Conservation (phyloP, 2,888 invertebrate genomes). For the Chrysodeixis includens region DNA sequence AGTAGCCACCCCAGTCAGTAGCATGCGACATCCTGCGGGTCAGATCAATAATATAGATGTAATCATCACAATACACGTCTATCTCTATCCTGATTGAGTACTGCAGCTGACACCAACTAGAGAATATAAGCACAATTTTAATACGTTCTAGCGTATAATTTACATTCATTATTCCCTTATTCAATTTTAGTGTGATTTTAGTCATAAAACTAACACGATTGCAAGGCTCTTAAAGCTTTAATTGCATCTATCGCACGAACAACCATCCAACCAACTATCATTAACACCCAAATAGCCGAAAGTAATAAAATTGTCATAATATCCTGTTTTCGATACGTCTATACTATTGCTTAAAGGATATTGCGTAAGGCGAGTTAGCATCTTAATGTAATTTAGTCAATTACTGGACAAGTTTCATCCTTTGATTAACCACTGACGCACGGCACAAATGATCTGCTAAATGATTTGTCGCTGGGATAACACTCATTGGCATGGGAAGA, state of each 20-base stretch:
- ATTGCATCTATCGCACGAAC: background rate
- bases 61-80: background rate
- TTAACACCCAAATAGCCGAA: constrained; percentile 21
- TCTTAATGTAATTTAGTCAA: constrained; percentile 48
- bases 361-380: constrained; percentile 35
- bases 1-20: background rate
- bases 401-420: constrained; percentile 37
- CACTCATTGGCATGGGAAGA: background rate
- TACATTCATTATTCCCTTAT: no score
- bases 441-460: constrained; percentile 5
- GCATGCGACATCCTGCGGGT: background rate
- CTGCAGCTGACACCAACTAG: background rate
- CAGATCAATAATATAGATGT: background rate
- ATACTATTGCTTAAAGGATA: constrained; percentile 27
- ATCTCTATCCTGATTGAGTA: background rate
- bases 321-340: constrained; percentile 30
- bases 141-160: no score
- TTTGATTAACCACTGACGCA: constrained; percentile 21
- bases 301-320: constrained; percentile 34
- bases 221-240: background rate
- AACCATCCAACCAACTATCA: background rate
- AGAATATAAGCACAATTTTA: background rate
- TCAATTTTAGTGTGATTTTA: no score
- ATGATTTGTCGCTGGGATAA: background rate
- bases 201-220: background rate